Evolutionary conservation across 1,140 invertebrate species (phyloP), one percentile per base, ranked within the genome.

Genomic region (Neocloeon triangulifer): DNA sequence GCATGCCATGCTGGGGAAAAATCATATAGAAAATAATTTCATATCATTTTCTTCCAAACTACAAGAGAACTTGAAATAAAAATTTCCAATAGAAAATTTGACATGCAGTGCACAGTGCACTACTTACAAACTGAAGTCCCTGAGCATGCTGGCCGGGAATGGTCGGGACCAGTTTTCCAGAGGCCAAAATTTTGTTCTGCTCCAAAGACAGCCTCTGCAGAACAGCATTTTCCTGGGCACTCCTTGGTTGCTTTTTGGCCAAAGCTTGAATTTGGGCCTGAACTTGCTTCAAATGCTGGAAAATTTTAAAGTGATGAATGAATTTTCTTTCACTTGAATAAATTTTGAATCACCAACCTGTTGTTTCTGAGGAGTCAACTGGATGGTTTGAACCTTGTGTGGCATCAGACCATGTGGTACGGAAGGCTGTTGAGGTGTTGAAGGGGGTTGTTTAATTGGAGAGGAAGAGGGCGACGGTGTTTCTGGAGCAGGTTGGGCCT

Each of bases 171-270:
- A 66, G 47, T 51, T 68, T 69, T 13, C 66, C 66, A 0, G 60
- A 55, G 3, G 63, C 54, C 31, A 69, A 43, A 33, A 69, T 69
- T 38, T 64, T 64, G 33, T 66, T 61, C 43, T 69, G 66, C 34
- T 67, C 62, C 10, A 53, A 48, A 42, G 63, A 63, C 8, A 69
- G 39, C 13, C 53, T 49, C 38, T 65, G 64, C 25, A 69, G 38
- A 3, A 58, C 49, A 27, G 48, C 29, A 37, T 60, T 52, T 27
- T 65, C 60, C 7, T 49, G 36, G 10, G 50, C 38, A 4, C 50
- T 51, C 15, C 46, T 47, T 9, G 39, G 47, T 37, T 63, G 46
- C 37, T 59, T 55, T 3, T 52, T 47, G 9, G 53, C 56, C 20
- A 69, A 46, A 14, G 53, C 52, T 40, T 63, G 58, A 19, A 69